These are phyloP conservation scores for Peromyscus leucopus DNA, from an alignment of 2,113 vertebrate genomes.

Conservation along the genomic window DNA sequence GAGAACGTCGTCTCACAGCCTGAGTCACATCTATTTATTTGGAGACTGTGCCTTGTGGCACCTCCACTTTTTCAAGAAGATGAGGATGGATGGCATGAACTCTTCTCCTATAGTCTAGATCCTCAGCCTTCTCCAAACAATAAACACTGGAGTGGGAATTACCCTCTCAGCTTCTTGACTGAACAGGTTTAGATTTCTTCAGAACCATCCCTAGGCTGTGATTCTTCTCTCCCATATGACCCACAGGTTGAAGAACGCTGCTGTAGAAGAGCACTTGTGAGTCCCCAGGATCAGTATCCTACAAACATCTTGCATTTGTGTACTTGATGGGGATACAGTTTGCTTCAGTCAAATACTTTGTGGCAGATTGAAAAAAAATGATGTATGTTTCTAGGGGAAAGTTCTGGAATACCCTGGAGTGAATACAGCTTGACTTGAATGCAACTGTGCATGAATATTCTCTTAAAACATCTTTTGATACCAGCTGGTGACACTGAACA, in stretches of 20 bases:
- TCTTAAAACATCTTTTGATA: background rate
- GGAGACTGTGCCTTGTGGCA: background rate
- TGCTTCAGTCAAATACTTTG: background rate
- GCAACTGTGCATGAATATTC: background rate
- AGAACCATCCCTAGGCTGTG: background rate
- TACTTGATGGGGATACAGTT: background rate
- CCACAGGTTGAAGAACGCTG: background rate
- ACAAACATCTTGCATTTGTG: background rate
- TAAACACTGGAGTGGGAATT: background rate
- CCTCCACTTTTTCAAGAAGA: conserved; percentile 1
- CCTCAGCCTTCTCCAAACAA: conserved; percentile 25
- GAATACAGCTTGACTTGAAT: background rate
- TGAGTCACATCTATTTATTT: background rate
- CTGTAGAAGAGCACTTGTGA: background rate
- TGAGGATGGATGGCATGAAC: too few species aligned
- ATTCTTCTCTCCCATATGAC: background rate
- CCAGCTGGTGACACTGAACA: background rate
- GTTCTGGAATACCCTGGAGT: background rate
- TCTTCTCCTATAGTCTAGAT: background rate
- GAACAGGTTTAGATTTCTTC: background rate
- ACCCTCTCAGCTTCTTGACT: background rate
- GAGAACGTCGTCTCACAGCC: too few species aligned
- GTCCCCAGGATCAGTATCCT: background rate
- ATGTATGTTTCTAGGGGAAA: background rate
- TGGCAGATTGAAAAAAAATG: background rate